Evolutionary conservation across 1,140 invertebrate species (phyloP).

Genomic region (Pogonomyrmex californicus): DNA sequence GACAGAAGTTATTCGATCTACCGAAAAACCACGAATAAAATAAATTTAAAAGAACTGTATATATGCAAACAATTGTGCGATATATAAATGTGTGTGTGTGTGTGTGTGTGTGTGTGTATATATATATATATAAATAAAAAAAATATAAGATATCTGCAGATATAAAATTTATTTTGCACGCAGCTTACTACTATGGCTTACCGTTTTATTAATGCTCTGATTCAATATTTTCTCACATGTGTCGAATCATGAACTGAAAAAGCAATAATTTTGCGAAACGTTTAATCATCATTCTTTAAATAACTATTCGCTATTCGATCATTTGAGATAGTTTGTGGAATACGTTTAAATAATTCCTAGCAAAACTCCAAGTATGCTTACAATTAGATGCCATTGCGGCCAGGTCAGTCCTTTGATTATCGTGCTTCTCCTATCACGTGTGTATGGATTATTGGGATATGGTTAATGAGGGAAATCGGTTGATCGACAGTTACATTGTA

Average conservation of each 20-base stretch:
- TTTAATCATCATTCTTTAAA: background rate
- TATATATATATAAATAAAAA: background rate
- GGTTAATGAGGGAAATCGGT: slow-evolving; percentile 51
- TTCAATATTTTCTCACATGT: background rate
- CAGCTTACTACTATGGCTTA: background rate
- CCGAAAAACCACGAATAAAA: slow-evolving; percentile 30
- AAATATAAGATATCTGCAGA: background rate
- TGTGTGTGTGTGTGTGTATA: background rate
- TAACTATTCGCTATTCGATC: background rate
- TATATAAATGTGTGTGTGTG: no score
- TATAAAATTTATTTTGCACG: background rate
- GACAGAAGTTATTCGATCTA: slow-evolving; percentile 39
- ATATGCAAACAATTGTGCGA: background rate
- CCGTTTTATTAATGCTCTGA: background rate
- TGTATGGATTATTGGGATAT: slow-evolving; percentile 32
- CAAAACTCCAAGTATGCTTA: slow-evolving; percentile 5
- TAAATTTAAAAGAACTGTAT: slow-evolving; percentile 25
- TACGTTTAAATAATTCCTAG: background rate
- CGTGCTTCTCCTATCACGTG: slow-evolving; percentile 41
- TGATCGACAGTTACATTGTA: slow-evolving; percentile 69
- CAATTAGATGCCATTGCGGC: slow-evolving; percentile 45
- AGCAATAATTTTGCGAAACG: background rate
- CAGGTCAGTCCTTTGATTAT: slow-evolving; percentile 44
- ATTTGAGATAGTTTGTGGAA: slow-evolving; percentile 19
- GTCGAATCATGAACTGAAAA: background rate